These are phyloP conservation scores for Pseudolaguvia tuberculata DNA, from an alignment of 2,113 vertebrate species.

Conservation along the genomic window DNA sequence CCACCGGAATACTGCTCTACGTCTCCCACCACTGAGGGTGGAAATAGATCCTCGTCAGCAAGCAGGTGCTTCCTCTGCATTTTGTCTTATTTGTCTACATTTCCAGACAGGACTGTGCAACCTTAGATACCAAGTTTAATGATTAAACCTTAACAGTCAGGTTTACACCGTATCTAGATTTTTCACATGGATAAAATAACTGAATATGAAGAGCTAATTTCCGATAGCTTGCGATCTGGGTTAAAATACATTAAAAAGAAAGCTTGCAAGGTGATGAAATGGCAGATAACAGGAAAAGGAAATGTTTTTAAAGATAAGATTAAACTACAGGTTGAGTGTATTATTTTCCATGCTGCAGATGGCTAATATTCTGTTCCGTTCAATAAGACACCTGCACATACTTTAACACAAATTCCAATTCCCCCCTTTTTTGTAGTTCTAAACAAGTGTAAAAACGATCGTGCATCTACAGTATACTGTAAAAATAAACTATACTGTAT, in stretches of 20 bases:
- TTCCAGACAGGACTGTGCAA: slow-evolving; percentile 55
- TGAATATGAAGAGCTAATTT: not conserved
- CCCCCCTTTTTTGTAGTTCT: not conserved
- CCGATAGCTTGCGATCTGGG: not conserved
- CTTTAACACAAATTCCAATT: not conserved
- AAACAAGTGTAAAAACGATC: no score
- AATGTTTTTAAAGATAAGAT: slow-evolving; percentile 2
- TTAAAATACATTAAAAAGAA: not conserved
- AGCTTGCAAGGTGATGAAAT: not conserved
- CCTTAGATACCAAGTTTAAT: slow-evolving; percentile 13
- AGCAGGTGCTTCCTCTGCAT: slow-evolving; percentile 74
- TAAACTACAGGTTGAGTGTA: not conserved
- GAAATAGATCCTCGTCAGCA: slow-evolving; percentile 61
- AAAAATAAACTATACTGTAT: no score
- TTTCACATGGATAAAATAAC: not conserved
- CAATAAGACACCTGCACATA: not conserved
- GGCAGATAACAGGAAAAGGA: slow-evolving; percentile 1
- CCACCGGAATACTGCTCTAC: slow-evolving; percentile 65
- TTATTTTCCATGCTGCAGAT: not conserved
- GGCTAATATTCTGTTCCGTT: not conserved
- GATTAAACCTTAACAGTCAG: slow-evolving; percentile 4
- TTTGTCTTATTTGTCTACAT: slow-evolving; percentile 56
- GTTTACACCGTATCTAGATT: not conserved
- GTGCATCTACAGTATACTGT: no score
- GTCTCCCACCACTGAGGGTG: slow-evolving; percentile 67